Conservation (phyloP, 1,140 invertebrate species). For the Phymorhynchus buccinoides region DNA sequence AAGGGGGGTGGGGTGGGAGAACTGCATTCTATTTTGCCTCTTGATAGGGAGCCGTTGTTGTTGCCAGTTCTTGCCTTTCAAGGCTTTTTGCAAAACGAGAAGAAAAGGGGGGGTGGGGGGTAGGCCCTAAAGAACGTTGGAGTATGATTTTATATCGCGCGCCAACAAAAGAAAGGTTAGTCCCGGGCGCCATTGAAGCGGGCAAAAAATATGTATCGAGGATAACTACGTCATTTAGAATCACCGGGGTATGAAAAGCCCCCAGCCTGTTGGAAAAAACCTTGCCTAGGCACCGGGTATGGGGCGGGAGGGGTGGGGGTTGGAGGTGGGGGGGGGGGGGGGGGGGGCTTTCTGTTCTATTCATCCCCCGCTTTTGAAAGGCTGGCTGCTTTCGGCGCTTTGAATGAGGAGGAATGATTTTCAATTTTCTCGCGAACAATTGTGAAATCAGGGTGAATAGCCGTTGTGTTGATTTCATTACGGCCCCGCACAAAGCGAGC, state of each 20-base stretch:
- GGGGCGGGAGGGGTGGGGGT: too few relatives aligned
- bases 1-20: neutral
- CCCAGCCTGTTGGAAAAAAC: neutral
- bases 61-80: conserved; percentile 1
- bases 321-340: too few relatives aligned
- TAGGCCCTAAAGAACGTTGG: neutral
- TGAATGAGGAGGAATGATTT: conserved; percentile 69
- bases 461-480: conserved; percentile 69
- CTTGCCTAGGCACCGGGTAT: too few relatives aligned
- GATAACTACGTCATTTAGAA: conserved; percentile 51
- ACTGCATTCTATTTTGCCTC: conserved; percentile 30
- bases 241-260: conserved; percentile 60
- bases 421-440: conserved; percentile 70
- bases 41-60: neutral
- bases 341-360: too few relatives aligned
- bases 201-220: conserved; percentile 41
- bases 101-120: neutral
- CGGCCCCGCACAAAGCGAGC: conserved; percentile 56
- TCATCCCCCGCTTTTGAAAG: conserved; percentile 50
- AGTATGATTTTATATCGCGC: conserved; percentile 46
- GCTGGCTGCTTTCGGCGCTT: conserved; percentile 46
- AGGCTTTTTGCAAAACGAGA: too few relatives aligned
- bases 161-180: conserved; percentile 41
- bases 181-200: conserved; percentile 33
- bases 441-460: conserved; percentile 65